Percentiles rank a stretch among this genome's conserved stretches.
phyloP scores from a whole-genome alignment of 2,888 invertebrate species.

The Schrankia costaestrigalis region DNA sequence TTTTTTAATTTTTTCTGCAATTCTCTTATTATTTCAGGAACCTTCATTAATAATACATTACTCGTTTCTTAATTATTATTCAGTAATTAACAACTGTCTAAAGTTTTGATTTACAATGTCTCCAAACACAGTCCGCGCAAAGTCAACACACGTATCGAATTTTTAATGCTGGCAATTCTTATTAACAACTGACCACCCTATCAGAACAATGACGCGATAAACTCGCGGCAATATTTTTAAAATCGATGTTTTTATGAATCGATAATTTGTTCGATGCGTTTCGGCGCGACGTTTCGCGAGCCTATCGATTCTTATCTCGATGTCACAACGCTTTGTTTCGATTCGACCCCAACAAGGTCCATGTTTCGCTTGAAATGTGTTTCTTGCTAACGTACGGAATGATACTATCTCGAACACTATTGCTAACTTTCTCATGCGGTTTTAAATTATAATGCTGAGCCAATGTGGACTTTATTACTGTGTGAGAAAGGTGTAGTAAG shows the following conservation, averaged over 20 bases:
- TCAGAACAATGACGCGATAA: conserved; percentile 69
- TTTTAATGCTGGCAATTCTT: conserved; percentile 26
- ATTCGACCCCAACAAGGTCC: conserved; percentile 71
- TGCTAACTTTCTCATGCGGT: conserved; percentile 52
- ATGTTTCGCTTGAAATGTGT: conserved; percentile 78
- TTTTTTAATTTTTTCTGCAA: no score
- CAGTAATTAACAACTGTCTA: conserved; percentile 15
- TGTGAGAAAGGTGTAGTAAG: conserved; percentile 22
- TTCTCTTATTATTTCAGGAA: no score
- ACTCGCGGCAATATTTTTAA: conserved; percentile 70
- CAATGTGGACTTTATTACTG: conserved; percentile 40
- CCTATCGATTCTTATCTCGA: conserved; percentile 72
- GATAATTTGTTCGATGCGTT: conserved; percentile 78
- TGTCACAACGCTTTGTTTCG: conserved; percentile 79
- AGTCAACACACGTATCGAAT: conserved; percentile 24
- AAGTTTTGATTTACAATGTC: conserved; percentile 19
- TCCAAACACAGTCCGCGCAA: conserved; percentile 24
- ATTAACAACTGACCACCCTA: conserved; percentile 57
- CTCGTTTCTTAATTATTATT: no score
- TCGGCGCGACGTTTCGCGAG: conserved; percentile 76
- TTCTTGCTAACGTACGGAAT: conserved; percentile 77
- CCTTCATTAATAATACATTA: no score
- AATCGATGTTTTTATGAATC: conserved; percentile 81
- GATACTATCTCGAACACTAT: conserved; percentile 64
- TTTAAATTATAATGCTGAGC: conserved; percentile 18